Conservation (phyloP, 2,113 vertebrate genomes). For the Campylomormyrus numenius region DNA sequence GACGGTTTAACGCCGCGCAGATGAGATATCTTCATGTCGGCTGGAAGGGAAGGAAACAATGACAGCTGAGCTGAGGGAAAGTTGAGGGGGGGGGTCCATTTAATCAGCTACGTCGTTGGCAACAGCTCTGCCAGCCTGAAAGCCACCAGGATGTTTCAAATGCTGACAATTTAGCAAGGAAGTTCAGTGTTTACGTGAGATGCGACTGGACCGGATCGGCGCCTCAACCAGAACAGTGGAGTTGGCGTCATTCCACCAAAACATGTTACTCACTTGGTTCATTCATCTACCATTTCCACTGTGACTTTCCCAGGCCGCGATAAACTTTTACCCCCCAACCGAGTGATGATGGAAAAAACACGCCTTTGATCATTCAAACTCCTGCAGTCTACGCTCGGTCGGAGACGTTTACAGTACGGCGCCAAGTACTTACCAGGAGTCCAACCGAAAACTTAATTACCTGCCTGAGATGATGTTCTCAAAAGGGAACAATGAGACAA, state of each 20-base stretch:
- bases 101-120: background rate
- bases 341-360: conserved; percentile 30
- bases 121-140: background rate
- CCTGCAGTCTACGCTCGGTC: conserved; percentile 39
- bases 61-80: background rate
- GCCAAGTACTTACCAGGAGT: conserved; percentile 34
- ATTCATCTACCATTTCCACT: background rate
- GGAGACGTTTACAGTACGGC: conserved; percentile 38
- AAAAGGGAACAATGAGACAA: conserved; percentile 37
- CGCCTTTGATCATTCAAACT: conserved; percentile 42
- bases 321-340: conserved; percentile 34
- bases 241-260: background rate
- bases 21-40: conserved; percentile 29
- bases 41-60: conserved; percentile 7
- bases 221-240: background rate
- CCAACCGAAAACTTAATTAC: conserved; percentile 43
- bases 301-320: background rate
- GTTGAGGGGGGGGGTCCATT: background rate
- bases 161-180: background rate
- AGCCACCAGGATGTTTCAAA: background rate
- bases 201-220: background rate
- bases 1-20: conserved; percentile 13
- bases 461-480: conserved; percentile 42
- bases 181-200: background rate
- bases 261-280: background rate